Conservation (phyloP, 2,113 vertebrate genomes). For the Scatophagus argus region DNA sequence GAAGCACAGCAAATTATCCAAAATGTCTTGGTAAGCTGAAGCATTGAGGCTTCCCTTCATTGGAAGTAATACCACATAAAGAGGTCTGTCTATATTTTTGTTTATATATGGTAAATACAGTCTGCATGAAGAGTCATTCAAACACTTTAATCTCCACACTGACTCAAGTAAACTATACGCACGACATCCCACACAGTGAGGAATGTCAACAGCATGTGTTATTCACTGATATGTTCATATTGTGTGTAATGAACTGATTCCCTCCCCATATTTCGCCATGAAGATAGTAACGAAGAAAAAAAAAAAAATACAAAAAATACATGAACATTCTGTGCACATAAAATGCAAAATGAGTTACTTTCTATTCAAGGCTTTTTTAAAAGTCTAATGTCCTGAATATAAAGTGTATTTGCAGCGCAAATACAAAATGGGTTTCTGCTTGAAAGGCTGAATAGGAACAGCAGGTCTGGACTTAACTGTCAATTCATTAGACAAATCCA, state of each 20-base stretch:
- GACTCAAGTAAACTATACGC: not conserved
- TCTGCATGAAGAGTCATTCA: not conserved
- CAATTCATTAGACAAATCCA: not conserved
- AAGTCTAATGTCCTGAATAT: not conserved
- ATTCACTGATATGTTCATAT: not conserved
- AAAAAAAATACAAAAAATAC: not conserved
- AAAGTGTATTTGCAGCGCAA: not conserved
- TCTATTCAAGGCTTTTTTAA: not conserved
- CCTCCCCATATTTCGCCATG: not conserved
- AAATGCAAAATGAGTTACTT: not conserved
- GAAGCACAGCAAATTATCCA: too few relatives aligned
- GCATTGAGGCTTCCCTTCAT: too few relatives aligned
- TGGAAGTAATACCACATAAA: too few relatives aligned
- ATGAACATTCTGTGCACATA: not conserved
- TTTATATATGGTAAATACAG: too few relatives aligned
- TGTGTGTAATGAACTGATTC: not conserved
- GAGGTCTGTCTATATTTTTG: too few relatives aligned
- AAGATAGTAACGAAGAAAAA: not conserved
- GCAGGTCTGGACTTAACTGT: not conserved
- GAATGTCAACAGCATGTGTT: not conserved
- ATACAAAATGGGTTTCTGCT: not conserved
- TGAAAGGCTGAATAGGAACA: not conserved
- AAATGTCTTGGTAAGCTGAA: too few relatives aligned
- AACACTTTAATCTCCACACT: not conserved
- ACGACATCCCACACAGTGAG: not conserved